Conservation (phyloP, 2,797 vertebrate genomes). For the Tragopan temminckii region DNA sequence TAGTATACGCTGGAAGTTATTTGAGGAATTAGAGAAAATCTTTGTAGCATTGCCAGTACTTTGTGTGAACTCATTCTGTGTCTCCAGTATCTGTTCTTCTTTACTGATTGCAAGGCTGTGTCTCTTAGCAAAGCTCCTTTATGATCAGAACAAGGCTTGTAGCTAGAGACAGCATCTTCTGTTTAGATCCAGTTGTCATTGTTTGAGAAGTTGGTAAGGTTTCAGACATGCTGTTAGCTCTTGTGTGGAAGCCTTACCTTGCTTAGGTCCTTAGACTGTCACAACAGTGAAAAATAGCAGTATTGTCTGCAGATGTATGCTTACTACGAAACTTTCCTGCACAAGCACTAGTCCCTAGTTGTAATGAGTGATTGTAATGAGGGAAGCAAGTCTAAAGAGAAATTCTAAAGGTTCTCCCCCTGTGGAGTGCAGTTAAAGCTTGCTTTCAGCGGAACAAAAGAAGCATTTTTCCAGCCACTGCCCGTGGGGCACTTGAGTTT, state of each 20-base stretch:
- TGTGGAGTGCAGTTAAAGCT: background rate
- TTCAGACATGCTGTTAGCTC: accelerated
- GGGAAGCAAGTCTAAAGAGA: background rate
- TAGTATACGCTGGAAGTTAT: background rate
- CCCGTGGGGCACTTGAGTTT: background rate
- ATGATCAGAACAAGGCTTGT: background rate
- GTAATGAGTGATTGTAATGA: background rate
- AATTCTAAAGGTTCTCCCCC: background rate
- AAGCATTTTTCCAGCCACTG: background rate
- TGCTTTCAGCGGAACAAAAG: background rate
- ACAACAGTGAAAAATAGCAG: background rate
- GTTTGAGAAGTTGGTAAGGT: accelerated
- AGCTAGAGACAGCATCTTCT: background rate
- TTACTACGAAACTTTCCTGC: background rate
- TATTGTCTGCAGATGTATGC: background rate
- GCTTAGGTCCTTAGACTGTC: background rate
- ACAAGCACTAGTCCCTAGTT: accelerated
- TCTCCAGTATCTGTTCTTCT: background rate
- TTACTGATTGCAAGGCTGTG: background rate
- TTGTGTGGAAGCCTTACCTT: background rate
- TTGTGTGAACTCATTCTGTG: accelerated
- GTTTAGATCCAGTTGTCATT: accelerated
- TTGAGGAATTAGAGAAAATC: background rate
- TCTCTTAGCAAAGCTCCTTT: background rate
- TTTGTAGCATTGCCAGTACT: background rate